Evolutionary conservation across 2,888 invertebrate genomes (phyloP), one percentile per base, ranked within the genome.

Genomic region (Hyles lineata): DNA sequence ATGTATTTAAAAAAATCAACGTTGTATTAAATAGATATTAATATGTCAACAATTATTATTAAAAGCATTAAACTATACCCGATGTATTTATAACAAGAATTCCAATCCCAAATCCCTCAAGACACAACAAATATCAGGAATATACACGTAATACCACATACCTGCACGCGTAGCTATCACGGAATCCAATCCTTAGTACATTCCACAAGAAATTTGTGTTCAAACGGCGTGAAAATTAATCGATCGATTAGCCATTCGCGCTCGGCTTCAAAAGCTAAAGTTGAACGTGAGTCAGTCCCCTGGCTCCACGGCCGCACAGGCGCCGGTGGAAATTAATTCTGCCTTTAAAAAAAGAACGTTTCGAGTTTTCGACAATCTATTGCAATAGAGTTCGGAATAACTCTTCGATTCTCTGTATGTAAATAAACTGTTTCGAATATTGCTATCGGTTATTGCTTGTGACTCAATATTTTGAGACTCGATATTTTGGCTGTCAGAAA

Each of bases 191-290:
- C 83, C 85, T 83, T 85, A 84, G 86, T 63, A 61, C 55, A 88
- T 84, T 86, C 82, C 80, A 76, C 79, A 80, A 85, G 88, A 89
- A 88, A 88, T 90, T 85, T 83, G 86, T 88, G 92, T 87, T 88
- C 89, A 91, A 91, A 88, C 87, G 83, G 89, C 85, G 90, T 91
- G 90, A 91, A 92, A 93, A 93, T 91, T 92, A 92, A 92, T 92
- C 92, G 89, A 90, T 92, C 91, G 92, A 93, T 93, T 92, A 92
- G 87, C 92, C 87, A 90, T 91, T 93, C 87, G 86, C 85, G 86
- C 86, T 89, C 83, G 84, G 85, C 82, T 88, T 87, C 84, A 87
- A 88, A 88, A 90, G 89, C 90, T 90, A 87, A 90, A 90, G 87
- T 90, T 88, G 89, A 87, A 92, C 90, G 92, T 90, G 91, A 90